Evolutionary conservation across 2,113 vertebrate species (phyloP).

Genomic region (human): DNA sequence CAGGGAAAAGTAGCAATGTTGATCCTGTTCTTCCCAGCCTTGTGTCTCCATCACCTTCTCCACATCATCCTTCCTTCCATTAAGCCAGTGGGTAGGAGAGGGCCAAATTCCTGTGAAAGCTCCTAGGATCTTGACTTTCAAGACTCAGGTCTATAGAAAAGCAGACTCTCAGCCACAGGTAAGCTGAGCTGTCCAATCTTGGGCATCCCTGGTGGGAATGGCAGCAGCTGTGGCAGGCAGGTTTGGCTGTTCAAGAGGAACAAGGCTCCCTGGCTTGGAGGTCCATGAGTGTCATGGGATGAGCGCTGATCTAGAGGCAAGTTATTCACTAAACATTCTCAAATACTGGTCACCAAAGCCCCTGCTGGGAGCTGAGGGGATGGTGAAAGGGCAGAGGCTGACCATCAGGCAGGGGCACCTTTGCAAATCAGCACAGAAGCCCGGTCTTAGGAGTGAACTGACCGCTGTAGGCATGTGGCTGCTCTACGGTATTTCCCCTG

Average conservation of each 20-base stretch:
- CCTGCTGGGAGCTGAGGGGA: neutral
- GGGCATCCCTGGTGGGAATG: neutral
- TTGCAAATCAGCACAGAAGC: neutral
- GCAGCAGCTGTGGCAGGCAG: neutral
- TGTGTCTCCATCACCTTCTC: neutral
- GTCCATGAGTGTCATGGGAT: rapidly evolving
- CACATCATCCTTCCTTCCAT: neutral
- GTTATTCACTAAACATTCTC: neutral
- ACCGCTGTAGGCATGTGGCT: rapidly evolving
- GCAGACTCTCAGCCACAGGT: neutral
- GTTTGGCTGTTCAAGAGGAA: neutral
- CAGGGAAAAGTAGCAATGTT: neutral
- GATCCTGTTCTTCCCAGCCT: neutral
- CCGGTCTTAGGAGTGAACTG: neutral
- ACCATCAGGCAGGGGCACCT: neutral
- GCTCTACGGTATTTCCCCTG: neutral
- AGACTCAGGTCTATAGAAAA: neutral
- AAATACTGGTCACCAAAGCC: neutral
- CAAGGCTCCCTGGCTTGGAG: neutral
- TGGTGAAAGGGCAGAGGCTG: neutral
- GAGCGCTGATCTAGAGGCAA: neutral
- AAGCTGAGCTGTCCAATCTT: neutral
- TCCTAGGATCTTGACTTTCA: neutral
- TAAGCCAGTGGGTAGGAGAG: neutral
- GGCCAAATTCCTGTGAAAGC: neutral